Conservation (phyloP, 2,113 vertebrate species). For the Hipposideros armiger region DNA sequence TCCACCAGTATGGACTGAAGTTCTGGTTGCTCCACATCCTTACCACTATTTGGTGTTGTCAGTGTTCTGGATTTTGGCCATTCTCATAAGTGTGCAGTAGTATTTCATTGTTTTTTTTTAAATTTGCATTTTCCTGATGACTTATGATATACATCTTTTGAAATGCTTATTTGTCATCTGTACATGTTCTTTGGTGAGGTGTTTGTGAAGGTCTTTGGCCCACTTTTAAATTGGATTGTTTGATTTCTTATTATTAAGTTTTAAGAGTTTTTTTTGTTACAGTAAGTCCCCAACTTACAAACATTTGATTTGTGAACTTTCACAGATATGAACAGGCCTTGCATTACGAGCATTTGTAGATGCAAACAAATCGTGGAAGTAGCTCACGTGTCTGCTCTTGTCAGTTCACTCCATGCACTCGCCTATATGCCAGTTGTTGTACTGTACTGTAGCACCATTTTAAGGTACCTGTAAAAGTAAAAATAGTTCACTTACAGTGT, state of each 20-base stretch:
- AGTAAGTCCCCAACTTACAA: no score
- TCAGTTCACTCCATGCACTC: no score
- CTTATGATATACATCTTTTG: not conserved
- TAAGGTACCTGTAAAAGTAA: no score
- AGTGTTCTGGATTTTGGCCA: not conserved
- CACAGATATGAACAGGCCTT: no score
- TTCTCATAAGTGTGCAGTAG: not conserved
- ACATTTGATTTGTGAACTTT: no score
- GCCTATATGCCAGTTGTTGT: no score
- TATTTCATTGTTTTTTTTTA: not conserved
- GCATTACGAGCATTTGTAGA: no score
- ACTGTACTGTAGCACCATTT: no score
- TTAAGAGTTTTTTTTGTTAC: not conserved
- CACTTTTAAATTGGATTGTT: not conserved
- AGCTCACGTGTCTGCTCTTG: no score
- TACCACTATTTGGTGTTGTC: not conserved
- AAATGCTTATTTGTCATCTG: not conserved
- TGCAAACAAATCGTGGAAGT: no score
- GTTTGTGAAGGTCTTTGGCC: not conserved
- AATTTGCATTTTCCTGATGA: not conserved
- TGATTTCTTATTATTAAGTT: not conserved
- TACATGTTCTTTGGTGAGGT: not conserved
- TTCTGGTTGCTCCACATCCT: not conserved
- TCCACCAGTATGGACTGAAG: not conserved
- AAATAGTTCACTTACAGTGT: no score